These are phyloP conservation scores for Apamea sordens DNA, from an alignment of 2,888 invertebrate species.

Conservation along the genomic window DNA sequence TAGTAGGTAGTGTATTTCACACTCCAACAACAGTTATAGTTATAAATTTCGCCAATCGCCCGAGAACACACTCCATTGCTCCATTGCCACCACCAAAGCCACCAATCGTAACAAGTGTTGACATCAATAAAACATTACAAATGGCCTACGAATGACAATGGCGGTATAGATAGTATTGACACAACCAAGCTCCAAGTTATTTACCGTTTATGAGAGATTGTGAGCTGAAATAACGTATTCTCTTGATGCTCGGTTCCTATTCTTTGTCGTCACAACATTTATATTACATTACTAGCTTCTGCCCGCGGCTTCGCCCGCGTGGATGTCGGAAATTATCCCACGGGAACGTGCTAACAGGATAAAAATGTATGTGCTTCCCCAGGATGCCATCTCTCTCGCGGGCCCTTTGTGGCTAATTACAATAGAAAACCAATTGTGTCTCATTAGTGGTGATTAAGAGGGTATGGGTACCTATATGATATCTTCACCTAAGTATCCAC, in stretches of 20 bases:
- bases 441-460: too few species aligned
- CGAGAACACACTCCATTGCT: conserved; percentile 39
- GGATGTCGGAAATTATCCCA: too few species aligned
- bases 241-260: not conserved
- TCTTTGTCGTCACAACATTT: not conserved
- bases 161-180: conserved; percentile 28
- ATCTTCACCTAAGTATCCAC: too few species aligned
- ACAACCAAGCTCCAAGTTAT: conserved; percentile 25
- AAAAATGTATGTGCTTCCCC: too few species aligned
- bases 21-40: not conserved
- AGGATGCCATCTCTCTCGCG: too few species aligned
- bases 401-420: too few species aligned
- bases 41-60: conserved; percentile 48
- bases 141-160: conserved; percentile 43
- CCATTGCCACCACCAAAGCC: conserved; percentile 15
- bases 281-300: not conserved
- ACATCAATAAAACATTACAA: conserved; percentile 54
- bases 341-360: too few species aligned
- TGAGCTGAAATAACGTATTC: not conserved
- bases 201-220: conserved; percentile 24
- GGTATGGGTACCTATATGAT: too few species aligned
- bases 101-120: conserved; percentile 44
- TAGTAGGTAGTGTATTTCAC: not conserved
- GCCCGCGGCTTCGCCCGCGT: too few species aligned
- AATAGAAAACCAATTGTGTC: too few species aligned